Percentiles rank a stretch among this genome's conserved stretches.
Conservation (phyloP, 2,113 vertebrate genomes). For the Sitta europaea region DNA sequence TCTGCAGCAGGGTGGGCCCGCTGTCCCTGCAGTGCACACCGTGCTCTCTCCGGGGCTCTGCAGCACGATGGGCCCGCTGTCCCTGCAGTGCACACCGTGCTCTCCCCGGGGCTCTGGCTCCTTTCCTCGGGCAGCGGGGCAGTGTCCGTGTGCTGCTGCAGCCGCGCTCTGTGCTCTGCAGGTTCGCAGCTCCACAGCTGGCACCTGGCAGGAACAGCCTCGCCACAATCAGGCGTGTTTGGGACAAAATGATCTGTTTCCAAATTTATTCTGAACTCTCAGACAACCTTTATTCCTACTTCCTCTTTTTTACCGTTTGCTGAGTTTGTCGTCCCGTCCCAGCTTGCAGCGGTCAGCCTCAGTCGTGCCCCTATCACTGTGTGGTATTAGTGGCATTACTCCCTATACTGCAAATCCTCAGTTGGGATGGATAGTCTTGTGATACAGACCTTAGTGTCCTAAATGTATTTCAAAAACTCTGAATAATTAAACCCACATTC, state of each 20-base stretch:
- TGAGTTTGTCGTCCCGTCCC: not conserved
- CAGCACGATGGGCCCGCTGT: no score
- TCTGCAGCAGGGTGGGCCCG: no score
- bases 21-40: no score
- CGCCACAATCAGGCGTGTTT: not conserved
- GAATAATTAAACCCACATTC: not conserved
- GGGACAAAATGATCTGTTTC: not conserved
- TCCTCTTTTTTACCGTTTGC: not conserved
- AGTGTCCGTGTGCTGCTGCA: conserved; percentile 16
- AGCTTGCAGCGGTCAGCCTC: not conserved
- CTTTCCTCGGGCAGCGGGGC: conserved; percentile 35
- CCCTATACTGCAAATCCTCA: not conserved
- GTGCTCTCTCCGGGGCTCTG: no score
- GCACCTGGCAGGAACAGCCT: not conserved
- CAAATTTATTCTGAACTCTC: not conserved
- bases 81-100: conserved; percentile 4
- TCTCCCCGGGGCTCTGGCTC: conserved; percentile 32
- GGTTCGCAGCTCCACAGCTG: not conserved
- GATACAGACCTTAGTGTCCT: not conserved
- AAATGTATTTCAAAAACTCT: not conserved
- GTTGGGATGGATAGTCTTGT: not conserved
- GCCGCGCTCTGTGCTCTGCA: not conserved
- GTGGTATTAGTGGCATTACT: not conserved
- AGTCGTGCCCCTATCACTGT: not conserved
- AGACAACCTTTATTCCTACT: not conserved